Conservation (phyloP, 2,797 vertebrate species). For the Tangara arthus region DNA sequence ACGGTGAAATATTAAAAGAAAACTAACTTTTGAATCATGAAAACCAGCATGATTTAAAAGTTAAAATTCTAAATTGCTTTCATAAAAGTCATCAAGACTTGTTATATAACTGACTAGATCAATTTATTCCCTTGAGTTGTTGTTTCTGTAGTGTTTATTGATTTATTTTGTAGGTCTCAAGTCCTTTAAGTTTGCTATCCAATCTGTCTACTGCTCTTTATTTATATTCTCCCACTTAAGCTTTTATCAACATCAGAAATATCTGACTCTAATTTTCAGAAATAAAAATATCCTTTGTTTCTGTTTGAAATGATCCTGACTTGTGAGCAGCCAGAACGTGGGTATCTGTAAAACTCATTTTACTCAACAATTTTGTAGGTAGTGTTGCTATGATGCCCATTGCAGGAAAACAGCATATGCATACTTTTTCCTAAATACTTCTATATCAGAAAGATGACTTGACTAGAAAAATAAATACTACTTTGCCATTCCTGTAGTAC, state of each 20-base stretch:
- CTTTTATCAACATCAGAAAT: constrained; percentile 61
- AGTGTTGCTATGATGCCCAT: not conserved
- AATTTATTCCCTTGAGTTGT: constrained; percentile 61
- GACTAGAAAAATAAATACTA: not conserved
- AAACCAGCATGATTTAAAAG: constrained; percentile 69
- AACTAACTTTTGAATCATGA: constrained; percentile 52
- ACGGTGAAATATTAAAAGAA: constrained; percentile 64
- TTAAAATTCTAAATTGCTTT: constrained; percentile 64
- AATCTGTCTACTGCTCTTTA: constrained; percentile 61
- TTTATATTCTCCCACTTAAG: constrained; percentile 34
- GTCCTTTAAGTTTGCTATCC: constrained; percentile 66
- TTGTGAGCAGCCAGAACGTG: not conserved
- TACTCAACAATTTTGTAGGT: not conserved
- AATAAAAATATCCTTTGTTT: constrained; percentile 61
- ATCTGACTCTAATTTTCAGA: constrained; percentile 14
- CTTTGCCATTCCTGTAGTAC: not conserved
- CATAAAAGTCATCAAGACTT: constrained; percentile 46
- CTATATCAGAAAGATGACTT: not conserved
- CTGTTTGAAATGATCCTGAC: constrained; percentile 40
- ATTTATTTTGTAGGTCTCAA: constrained; percentile 65
- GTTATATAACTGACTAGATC: constrained; percentile 68
- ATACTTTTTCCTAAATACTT: not conserved
- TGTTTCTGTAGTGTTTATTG: constrained; percentile 73
- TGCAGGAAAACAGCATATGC: not conserved
- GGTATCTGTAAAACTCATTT: not conserved